Conservation (phyloP, 2,113 vertebrate species). For the Phrynosoma platyrhinos region DNA sequence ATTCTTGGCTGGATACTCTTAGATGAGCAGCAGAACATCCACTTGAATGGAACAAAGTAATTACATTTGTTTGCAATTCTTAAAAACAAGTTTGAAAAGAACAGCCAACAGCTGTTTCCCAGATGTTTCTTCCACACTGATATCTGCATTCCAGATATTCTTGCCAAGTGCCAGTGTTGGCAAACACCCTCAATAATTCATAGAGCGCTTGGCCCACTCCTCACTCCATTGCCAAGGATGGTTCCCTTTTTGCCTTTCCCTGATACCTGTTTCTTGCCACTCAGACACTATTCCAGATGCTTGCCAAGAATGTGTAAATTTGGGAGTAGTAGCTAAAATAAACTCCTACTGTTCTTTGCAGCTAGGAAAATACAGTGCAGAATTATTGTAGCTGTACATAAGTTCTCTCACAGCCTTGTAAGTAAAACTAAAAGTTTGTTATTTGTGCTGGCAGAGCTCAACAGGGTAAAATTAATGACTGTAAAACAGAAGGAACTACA, state of each 20-base stretch:
- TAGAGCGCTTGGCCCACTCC: neutral
- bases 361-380: neutral
- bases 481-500: no score
- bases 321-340: neutral
- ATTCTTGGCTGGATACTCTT: neutral
- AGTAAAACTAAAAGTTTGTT: neutral
- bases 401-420: neutral
- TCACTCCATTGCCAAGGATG: neutral
- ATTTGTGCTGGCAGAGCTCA: no score
- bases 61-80: neutral
- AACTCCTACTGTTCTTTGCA: neutral
- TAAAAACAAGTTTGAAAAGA: rapidly evolving
- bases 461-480: no score
- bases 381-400: no score
- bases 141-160: constrained; percentile 10
- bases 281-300: neutral
- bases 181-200: neutral
- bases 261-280: neutral
- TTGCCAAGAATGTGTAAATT: neutral
- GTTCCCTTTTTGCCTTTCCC: neutral
- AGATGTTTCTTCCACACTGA: neutral
- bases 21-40: neutral
- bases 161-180: neutral
- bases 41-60: neutral
- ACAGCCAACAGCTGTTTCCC: constrained; percentile 23